Evolutionary conservation across 2,888 invertebrate genomes (phyloP), one percentile per base, ranked within the genome.

Genomic region (Drosophila testacea): DNA sequence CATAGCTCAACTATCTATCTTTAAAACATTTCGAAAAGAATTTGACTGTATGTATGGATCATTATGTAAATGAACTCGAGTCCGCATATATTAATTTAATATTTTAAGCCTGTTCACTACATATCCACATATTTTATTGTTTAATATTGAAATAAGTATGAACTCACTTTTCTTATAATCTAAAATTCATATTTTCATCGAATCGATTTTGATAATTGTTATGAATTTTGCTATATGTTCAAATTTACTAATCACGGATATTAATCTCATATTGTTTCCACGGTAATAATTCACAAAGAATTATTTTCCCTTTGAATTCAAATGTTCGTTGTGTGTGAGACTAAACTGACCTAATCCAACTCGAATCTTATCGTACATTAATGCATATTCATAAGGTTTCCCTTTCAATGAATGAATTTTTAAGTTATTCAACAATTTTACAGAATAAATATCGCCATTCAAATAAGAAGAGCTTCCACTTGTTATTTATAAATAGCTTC

Each of bases 311-410:
- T 28, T 46, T 28, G 4, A 36, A 36, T n/a, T 22, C 28, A 2
- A 16, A 54, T 30, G 42, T 34, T 32, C 10, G 34, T 34, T 13
- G 13, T 10, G 13, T 22, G 28, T 10, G 56, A 48, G 16, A 7
- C 4, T 10, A 6, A 62, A 46, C 62, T 62, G 62, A 62, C 62
- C 62, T 46, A 13, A 46, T 32, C 11, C 62, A 62, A 61, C 13
- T 16, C 28, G 9, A 57, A 2, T 44, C 13, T 10, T 28, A 34
- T 36, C 10, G 13, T 16, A 38, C 7, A 38, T 16, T 10, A 38
- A 44, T 52, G 46, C 10, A 44, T 54, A 46, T 62, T 46, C 44
- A 54, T 54, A 30, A 41, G 42, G 4, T 54, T 62, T 46, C 30
- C 36, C 44, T 62, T 54, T 62, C 46, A 9, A 52, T 52, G 60